Evolutionary conservation across 2,113 vertebrate genomes (phyloP), one percentile per base, ranked within the genome.

Genomic region (Sterrhoptilus dennistouni): DNA sequence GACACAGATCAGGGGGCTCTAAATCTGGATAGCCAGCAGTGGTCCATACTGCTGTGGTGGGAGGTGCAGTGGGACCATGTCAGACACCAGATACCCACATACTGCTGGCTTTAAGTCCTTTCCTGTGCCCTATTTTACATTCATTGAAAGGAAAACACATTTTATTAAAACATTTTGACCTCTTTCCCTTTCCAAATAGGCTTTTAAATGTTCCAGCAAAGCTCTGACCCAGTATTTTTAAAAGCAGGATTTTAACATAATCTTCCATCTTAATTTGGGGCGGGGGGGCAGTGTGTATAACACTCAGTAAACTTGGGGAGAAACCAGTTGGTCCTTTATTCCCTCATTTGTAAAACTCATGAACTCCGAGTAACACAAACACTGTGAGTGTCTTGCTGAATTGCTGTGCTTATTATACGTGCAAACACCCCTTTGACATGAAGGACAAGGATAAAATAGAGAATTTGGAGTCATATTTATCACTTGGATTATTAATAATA

Each of bases 401-500:
- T 76, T 49, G 76, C 60, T 81, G 80, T 89, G 83, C 72, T 75
- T 75, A 33, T 68, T 92, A 45, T 90, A 57, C 0, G 12, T 53
- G 80, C 86, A 87, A 88, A 89, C 57, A 95, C 69, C 56, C 52
- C 80, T 92, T 56, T 84, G 93, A 92, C 42, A 45, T 50, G 83
- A 86, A 72, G 69, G 92, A 92, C 88, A 82, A 89, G 86, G 83
- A 81, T 87, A 72, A 79, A 82, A 61, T 92, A 29, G 36, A 75
- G 90, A 90, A 89, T 72, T 92, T 82, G 75, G 83, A 92, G 72
- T 89, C 25, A 14, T 93, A 94, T 94, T 96, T 96, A 89, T 93
- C 80, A 89, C 92, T 95, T 82, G 76, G 72, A 83, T 89, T 94
- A 93, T 94, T 95, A 89, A 87, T 87, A 93, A 90, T 90, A 95